A percentile compares a stretch with the other conserved stretches of the same genome.
These are phyloP conservation scores for Odontophorus gujanensis DNA, from an alignment of 2,113 vertebrate genomes.

Conservation along the genomic window DNA sequence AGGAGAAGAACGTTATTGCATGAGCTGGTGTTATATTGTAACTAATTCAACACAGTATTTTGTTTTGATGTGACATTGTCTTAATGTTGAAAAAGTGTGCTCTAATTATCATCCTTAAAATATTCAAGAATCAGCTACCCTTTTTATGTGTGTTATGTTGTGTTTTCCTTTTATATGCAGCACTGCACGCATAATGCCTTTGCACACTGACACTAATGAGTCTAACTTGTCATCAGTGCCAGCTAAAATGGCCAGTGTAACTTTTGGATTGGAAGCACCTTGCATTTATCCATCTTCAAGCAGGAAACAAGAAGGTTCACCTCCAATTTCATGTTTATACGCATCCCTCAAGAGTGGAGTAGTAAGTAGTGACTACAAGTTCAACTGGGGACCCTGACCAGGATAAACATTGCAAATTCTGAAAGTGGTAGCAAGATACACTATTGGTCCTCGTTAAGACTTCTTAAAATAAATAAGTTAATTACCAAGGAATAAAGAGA, in stretches of 20 bases:
- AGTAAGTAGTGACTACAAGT: not conserved
- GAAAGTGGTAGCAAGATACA: not conserved
- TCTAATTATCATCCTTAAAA: not conserved
- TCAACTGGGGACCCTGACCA: not conserved
- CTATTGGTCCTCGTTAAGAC: not conserved
- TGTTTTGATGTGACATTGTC: not conserved
- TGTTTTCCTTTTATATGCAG: not conserved
- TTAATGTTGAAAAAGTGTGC: not conserved
- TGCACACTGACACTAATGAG: not conserved
- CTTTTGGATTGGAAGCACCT: not conserved
- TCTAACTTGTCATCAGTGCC: not conserved
- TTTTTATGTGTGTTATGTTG: not conserved
- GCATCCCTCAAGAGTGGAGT: not conserved
- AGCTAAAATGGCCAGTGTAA: not conserved
- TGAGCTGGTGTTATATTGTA: not conserved
- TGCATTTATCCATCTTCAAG: not conserved
- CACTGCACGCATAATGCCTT: not conserved
- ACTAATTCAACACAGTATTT: not conserved
- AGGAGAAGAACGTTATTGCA: not conserved
- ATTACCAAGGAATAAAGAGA: not conserved
- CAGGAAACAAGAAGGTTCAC: rapidly evolving
- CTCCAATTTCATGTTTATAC: not conserved
- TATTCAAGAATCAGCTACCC: not conserved
- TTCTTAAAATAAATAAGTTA: not conserved
- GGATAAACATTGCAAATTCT: not conserved